Evolutionary conservation across 2,113 vertebrate genomes (phyloP).

Genomic region (Chaetodon auriga): DNA sequence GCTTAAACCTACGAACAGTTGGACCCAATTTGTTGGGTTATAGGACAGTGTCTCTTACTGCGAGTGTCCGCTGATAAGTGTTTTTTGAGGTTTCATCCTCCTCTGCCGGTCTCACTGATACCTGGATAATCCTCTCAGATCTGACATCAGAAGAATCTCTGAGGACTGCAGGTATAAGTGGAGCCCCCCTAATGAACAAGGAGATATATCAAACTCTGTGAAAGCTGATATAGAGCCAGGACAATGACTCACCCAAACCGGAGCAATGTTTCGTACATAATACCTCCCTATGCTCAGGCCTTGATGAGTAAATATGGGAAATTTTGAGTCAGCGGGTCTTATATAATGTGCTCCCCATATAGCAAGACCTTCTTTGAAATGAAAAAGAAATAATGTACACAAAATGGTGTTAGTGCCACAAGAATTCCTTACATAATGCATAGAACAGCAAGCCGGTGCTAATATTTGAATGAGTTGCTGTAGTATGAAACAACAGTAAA

Average conservation of each 20-base stretch:
- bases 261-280: constrained; percentile 53
- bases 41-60: not conserved
- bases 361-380: constrained; percentile 44
- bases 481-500: not conserved
- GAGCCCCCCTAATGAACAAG: constrained; percentile 32
- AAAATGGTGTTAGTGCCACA: constrained; percentile 22
- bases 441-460: constrained; percentile 5
- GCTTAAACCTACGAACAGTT: not conserved
- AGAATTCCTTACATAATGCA: not conserved
- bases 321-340: constrained; percentile 63
- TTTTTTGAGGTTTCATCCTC: constrained; percentile 12
- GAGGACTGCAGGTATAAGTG: constrained; percentile 52
- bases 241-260: constrained; percentile 62
- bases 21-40: not conserved
- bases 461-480: not conserved
- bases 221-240: constrained; percentile 54
- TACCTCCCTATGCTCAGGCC: constrained; percentile 37
- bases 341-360: constrained; percentile 44
- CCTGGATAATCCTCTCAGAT: constrained; percentile 62
- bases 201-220: constrained; percentile 31
- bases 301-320: constrained; percentile 68
- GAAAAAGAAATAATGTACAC: constrained; percentile 16
- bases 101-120: constrained; percentile 22
- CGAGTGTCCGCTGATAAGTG: constrained; percentile 15
- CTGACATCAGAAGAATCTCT: constrained; percentile 50